Percentiles rank a stretch among this genome's conserved stretches.
phyloP scores from a whole-genome alignment of 2,888 invertebrate genomes.

The Embidobia sp. region DNA sequence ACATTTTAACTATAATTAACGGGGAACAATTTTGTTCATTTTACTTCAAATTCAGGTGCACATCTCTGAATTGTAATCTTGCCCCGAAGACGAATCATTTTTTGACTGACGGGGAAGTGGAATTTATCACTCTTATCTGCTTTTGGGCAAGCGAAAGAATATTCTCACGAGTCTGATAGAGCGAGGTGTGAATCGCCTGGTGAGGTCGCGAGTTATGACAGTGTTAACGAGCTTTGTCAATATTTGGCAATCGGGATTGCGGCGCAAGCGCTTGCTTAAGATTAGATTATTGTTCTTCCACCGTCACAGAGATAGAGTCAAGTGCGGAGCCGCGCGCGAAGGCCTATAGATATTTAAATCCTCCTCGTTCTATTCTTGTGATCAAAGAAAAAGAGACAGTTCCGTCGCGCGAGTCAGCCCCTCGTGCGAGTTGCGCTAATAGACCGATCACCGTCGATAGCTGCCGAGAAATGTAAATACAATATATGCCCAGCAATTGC shows the following conservation, averaged over 20 bases:
- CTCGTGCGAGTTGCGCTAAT: slow-evolving; percentile 35
- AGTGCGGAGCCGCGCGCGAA: slow-evolving; percentile 62
- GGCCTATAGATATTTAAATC: slow-evolving; percentile 71
- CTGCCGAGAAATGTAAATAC: slow-evolving; percentile 46
- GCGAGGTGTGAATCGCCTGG: slow-evolving; percentile 9
- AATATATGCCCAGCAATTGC: slow-evolving; percentile 21
- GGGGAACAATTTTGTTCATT: no score
- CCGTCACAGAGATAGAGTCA: slow-evolving; percentile 52
- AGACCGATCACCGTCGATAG: slow-evolving; percentile 48
- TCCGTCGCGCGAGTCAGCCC: slow-evolving; percentile 35
- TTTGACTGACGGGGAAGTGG: not conserved
- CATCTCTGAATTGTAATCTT: no score
- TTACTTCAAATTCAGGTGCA: no score
- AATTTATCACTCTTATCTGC: slow-evolving; percentile 12
- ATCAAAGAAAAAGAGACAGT: slow-evolving; percentile 58
- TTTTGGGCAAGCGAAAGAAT: slow-evolving; percentile 14
- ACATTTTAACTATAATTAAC: no score
- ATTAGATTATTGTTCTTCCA: slow-evolving; percentile 67
- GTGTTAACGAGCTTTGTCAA: slow-evolving; percentile 68
- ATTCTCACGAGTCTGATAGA: slow-evolving; percentile 27
- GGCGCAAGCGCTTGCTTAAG: slow-evolving; percentile 64
- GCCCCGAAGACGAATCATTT: no score
- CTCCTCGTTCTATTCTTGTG: slow-evolving; percentile 70
- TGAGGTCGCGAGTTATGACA: slow-evolving; percentile 19
- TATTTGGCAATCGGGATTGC: slow-evolving; percentile 67